Conservation (phyloP, 2,888 invertebrate species). For the Drosophila diplacantha region DNA sequence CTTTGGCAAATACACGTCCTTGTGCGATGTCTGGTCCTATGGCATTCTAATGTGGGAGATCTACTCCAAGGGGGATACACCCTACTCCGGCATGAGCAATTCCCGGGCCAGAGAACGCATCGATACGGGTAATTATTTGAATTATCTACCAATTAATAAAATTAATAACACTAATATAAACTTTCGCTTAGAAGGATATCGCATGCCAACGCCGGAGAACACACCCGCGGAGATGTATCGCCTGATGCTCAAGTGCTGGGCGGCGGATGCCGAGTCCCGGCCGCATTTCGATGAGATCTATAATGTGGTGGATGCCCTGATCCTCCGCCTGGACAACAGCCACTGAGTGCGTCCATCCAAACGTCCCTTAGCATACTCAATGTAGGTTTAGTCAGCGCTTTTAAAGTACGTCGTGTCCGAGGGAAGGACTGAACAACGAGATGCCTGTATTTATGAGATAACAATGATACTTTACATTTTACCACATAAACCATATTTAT, state of each 20-base stretch:
- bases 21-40: conserved; percentile 98
- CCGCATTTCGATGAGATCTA: conserved; percentile 95
- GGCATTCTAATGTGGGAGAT: conserved; percentile 98
- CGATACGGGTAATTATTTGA: conserved; percentile 84
- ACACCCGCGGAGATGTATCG: conserved; percentile 93
- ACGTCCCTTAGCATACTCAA: conserved; percentile 42
- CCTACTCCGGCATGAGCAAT: conserved; percentile 96
- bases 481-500: conserved; percentile 45
- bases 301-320: conserved; percentile 85
- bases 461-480: conserved; percentile 36
- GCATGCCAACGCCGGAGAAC: conserved; percentile 94
- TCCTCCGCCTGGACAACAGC: conserved; percentile 75
- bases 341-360: conserved; percentile 52
- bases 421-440: conserved; percentile 55
- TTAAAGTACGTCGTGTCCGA: conserved; percentile 59
- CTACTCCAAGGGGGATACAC: conserved; percentile 94
- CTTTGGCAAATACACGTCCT: conserved; percentile 96
- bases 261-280: conserved; percentile 92
- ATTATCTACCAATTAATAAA: no score
- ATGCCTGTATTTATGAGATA: conserved; percentile 69
- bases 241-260: conserved; percentile 95
- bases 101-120: conserved; percentile 95
- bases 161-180: not conserved
- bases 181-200: conserved; percentile 82
- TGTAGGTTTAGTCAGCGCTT: conserved; percentile 57